Conservation (phyloP, 2,113 vertebrate species). For the Zosterops borbonicus region DNA sequence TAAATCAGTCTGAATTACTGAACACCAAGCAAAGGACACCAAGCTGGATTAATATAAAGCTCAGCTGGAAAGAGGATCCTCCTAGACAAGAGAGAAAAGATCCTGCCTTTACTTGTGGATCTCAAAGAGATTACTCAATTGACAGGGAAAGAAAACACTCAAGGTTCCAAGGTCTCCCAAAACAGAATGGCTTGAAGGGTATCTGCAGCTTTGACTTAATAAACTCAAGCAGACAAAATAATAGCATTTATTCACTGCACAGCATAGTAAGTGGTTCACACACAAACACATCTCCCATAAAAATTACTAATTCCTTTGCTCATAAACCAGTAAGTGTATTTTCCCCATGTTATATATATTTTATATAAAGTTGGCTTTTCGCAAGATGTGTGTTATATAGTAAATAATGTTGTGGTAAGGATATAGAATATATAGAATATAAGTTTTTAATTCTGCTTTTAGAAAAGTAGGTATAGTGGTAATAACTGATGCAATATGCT, state of each 20-base stretch:
- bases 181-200: background rate
- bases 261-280: background rate
- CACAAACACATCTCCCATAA: accelerated
- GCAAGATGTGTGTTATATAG: no score
- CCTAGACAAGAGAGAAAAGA: background rate
- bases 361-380: no score
- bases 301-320: background rate
- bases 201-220: background rate
- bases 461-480: no score
- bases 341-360: no score
- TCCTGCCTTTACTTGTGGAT: background rate
- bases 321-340: background rate
- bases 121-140: background rate
- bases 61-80: background rate
- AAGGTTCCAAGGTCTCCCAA: background rate
- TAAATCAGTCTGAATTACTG: background rate
- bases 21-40: background rate
- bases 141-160: background rate
- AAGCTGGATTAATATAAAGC: background rate
- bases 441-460: no score
- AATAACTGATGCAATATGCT: no score
- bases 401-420: no score
- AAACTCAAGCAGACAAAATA: background rate
- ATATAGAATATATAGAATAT: no score
- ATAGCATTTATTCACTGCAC: background rate